Conservation (phyloP, 2,888 invertebrate genomes). For the Geotrupes spiniger region DNA sequence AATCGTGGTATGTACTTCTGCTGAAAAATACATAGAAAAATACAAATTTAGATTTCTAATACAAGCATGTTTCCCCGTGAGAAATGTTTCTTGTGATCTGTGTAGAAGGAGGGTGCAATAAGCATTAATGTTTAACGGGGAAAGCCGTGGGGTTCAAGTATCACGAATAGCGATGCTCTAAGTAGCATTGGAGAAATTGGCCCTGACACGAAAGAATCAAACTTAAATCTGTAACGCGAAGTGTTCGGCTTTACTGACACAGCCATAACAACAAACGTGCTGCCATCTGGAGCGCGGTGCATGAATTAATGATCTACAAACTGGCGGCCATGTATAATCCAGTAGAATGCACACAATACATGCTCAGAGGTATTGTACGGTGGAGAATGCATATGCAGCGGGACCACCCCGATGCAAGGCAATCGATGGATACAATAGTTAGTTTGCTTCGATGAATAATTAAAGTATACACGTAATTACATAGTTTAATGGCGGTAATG, state of each 20-base stretch:
- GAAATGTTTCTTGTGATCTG: too few species aligned
- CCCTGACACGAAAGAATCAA: slow-evolving; percentile 1
- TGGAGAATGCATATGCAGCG: slow-evolving; percentile 41
- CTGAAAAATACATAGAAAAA: too few species aligned
- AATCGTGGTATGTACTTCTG: too few species aligned
- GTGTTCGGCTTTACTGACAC: slow-evolving; percentile 21
- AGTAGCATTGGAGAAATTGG: too few species aligned
- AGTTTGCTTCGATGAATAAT: slow-evolving; percentile 44
- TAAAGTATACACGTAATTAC: slow-evolving; percentile 41
- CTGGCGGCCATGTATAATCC: slow-evolving; percentile 41
- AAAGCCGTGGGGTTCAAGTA: too few species aligned
- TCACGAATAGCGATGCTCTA: too few species aligned
- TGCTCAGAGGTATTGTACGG: slow-evolving; percentile 43
- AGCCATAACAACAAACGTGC: slow-evolving; percentile 28
- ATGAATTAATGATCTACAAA: slow-evolving; percentile 43
- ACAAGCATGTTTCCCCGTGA: too few species aligned
- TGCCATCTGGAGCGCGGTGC: slow-evolving; percentile 38
- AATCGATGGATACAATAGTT: slow-evolving; percentile 45
- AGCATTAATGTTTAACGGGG: too few species aligned
- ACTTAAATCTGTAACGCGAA: slow-evolving; percentile 18
- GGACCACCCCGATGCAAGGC: slow-evolving; percentile 42
- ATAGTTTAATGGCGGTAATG: slow-evolving; percentile 29
- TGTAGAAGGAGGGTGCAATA: too few species aligned
- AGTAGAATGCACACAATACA: slow-evolving; percentile 41
- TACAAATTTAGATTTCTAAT: too few species aligned